phyloP scores from a whole-genome alignment of 1,140 invertebrate species.

The Sitobion miscanthi region DNA sequence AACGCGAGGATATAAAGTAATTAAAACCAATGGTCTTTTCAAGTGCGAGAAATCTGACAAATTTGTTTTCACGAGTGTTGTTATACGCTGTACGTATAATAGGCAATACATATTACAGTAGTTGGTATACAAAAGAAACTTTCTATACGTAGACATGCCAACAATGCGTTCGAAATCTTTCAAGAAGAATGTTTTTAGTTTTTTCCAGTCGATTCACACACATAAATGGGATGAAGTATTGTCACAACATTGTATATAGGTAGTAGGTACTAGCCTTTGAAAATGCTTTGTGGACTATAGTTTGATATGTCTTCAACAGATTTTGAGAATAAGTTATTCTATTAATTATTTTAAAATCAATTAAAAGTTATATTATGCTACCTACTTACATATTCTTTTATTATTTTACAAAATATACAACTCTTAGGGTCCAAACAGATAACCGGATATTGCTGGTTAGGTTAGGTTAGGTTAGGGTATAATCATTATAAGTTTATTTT shows the following conservation, averaged over 20 bases:
- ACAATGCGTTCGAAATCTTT: neutral
- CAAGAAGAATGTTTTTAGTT: neutral
- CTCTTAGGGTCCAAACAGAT: neutral
- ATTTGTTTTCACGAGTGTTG: slow-evolving; percentile 10
- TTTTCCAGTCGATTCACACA: neutral
- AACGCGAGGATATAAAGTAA: slow-evolving; percentile 7
- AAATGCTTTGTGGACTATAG: neutral
- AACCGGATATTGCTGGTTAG: neutral
- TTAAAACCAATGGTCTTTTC: slow-evolving; percentile 5
- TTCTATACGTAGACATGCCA: neutral
- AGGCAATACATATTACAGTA: neutral
- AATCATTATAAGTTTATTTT: neutral
- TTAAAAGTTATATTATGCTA: neutral
- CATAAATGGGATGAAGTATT: neutral
- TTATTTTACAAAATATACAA: neutral
- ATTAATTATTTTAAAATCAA: neutral
- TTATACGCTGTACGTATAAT: neutral
- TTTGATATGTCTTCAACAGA: neutral
- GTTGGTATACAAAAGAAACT: neutral
- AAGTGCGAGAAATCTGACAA: neutral
- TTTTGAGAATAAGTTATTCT: neutral
- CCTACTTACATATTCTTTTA: neutral
- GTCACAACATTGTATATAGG: neutral
- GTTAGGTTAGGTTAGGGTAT: neutral
- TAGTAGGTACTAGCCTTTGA: neutral